Conservation (phyloP, 2,797 vertebrate species). For the Dromococcyx pavoninus region DNA sequence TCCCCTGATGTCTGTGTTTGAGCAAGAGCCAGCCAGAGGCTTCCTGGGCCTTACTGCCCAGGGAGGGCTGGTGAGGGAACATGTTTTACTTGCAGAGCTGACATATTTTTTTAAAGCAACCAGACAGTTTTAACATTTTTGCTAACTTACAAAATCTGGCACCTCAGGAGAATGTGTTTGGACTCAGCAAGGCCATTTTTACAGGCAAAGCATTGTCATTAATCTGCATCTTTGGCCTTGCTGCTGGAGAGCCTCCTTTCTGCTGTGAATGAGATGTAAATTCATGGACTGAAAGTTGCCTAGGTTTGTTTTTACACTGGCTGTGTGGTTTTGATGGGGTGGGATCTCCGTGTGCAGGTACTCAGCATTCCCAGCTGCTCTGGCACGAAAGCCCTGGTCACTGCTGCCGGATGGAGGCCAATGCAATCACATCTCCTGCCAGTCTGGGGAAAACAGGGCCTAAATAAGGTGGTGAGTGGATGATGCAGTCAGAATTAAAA, state of each 20-base stretch:
- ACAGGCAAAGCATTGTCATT: conserved; percentile 32
- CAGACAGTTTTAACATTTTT: conserved; percentile 59
- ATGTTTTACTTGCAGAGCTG: conserved; percentile 41
- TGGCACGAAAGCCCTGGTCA: conserved; percentile 35
- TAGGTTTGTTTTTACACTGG: background rate
- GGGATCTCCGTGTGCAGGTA: background rate
- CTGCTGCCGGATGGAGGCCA: conserved; percentile 16
- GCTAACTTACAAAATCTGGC: conserved; percentile 55
- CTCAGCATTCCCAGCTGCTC: conserved; percentile 35
- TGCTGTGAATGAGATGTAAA: conserved; percentile 26
- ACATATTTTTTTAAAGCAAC: conserved; percentile 54
- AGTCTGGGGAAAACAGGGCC: conserved; percentile 15
- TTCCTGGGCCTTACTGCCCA: conserved; percentile 5
- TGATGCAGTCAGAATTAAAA: conserved; percentile 47
- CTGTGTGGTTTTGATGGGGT: background rate
- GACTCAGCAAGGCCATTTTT: conserved; percentile 42
- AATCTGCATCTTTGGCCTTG: conserved; percentile 24
- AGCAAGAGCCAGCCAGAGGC: background rate
- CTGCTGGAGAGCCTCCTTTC: conserved; percentile 38
- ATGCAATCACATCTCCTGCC: conserved; percentile 46
- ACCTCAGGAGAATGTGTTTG: conserved; percentile 27
- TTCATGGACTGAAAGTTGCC: conserved; percentile 32
- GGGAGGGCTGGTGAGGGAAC: conserved; percentile 10
- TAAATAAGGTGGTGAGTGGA: conserved; percentile 25
- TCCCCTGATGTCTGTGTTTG: conserved; percentile 7